These are phyloP conservation scores for Drosophila prosaltans DNA, from an alignment of 1,140 invertebrate species.

Conservation along the genomic window DNA sequence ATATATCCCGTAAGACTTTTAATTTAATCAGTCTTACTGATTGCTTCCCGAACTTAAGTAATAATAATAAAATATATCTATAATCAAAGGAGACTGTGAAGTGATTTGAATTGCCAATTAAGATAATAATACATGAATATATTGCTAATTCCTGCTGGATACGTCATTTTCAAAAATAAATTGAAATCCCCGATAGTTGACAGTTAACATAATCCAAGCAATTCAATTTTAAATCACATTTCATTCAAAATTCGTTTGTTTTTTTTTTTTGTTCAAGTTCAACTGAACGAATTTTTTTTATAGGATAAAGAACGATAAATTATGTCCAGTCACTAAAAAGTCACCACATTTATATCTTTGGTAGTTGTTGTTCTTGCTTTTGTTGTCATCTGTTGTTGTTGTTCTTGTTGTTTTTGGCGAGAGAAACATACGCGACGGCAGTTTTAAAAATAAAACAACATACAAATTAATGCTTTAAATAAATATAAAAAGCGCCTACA, in stretches of 20 bases:
- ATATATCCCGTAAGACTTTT: too few species aligned
- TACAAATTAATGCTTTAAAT: slow-evolving; percentile 80
- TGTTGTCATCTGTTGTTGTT: slow-evolving; percentile 17
- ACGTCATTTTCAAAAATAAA: slow-evolving; percentile 3
- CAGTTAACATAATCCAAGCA: slow-evolving; percentile 8
- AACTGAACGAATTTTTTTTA: slow-evolving; percentile 62
- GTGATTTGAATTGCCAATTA: background rate
- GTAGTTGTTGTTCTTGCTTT: slow-evolving; percentile 37
- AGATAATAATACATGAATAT: background rate
- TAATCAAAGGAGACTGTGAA: too few species aligned
- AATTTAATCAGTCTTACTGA: too few species aligned
- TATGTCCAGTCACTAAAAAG: slow-evolving; percentile 76
- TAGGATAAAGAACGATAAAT: slow-evolving; percentile 66
- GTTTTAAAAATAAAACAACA: slow-evolving; percentile 70
- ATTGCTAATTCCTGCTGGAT: background rate
- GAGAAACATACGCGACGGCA: slow-evolving; percentile 18
- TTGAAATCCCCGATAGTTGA: slow-evolving; percentile 4
- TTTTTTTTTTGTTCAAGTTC: slow-evolving; percentile 60
- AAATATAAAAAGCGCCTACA: slow-evolving; percentile 58
- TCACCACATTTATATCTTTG: slow-evolving; percentile 58
- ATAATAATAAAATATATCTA: background rate
- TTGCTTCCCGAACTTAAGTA: background rate
- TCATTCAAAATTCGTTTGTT: slow-evolving; percentile 4
- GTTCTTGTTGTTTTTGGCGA: background rate
- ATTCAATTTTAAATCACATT: slow-evolving; percentile 3